phyloP scores from a whole-genome alignment of 2,797 vertebrate species.

The Dermochelys coriacea region DNA sequence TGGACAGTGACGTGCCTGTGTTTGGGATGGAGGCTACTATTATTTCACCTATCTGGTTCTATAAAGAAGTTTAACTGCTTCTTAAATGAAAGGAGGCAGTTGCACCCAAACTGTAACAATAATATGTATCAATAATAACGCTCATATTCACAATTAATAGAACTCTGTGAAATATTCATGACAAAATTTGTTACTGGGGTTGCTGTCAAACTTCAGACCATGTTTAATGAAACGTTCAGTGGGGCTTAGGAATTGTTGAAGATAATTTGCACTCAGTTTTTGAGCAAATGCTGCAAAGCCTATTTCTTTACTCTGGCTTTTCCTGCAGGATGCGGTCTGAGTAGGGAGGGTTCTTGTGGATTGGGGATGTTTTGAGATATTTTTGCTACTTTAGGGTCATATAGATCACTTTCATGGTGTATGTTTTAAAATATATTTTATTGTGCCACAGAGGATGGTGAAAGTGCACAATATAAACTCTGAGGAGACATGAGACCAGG shows the following conservation, averaged over 20 bases:
- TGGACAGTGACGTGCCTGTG: not conserved
- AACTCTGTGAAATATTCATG: not conserved
- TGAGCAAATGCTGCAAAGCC: not conserved
- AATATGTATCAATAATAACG: not conserved
- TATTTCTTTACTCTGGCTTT: not conserved
- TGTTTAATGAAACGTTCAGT: not conserved
- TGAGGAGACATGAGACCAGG: not conserved
- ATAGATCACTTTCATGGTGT: not conserved
- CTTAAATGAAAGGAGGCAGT: not conserved
- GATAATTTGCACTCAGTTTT: not conserved
- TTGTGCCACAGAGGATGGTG: not conserved
- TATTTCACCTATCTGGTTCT: not conserved
- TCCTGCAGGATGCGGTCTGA: not conserved
- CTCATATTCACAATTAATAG: not conserved
- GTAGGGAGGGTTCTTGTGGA: not conserved
- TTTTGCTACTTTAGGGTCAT: not conserved
- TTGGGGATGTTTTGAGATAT: rapidly evolving
- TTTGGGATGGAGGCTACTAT: not conserved
- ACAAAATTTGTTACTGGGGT: not conserved
- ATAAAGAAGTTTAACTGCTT: not conserved
- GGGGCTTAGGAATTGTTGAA: constrained; percentile 26
- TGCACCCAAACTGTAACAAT: not conserved
- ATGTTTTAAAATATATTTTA: not conserved
- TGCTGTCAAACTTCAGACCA: not conserved
- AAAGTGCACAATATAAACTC: not conserved